Evolutionary conservation across 1,140 invertebrate genomes (phyloP), one percentile per base, ranked within the genome.

Genomic region (Mya arenaria): DNA sequence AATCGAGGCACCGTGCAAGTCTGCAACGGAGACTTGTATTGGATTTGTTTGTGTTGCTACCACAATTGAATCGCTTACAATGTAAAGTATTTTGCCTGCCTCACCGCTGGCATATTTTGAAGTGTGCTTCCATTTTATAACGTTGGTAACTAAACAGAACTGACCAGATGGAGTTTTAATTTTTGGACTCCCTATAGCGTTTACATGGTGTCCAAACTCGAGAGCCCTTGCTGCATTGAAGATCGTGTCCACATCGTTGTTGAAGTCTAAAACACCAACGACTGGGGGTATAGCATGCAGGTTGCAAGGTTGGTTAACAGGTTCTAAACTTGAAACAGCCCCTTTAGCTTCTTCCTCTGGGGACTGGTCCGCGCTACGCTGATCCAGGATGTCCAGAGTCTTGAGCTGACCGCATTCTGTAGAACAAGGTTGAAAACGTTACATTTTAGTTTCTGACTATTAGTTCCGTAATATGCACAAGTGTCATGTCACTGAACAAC

Each of bases 291-390:
- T 74, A 17, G 79, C 74, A 63, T 87, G 44, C 25, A 88, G 55
- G n/a, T n/a, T n/a, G n/a, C n/a, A n/a, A n/a, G n/a, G n/a, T n/a
- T n/a, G n/a, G n/a, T n/a, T n/a, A n/a, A n/a, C n/a, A n/a, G n/a
- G n/a, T n/a, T n/a, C n/a, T n/a, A n/a, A n/a, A n/a, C n/a, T n/a
- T n/a, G n/a, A n/a, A n/a, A n/a, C n/a, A n/a, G n/a, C n/a, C n/a
- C n/a, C n/a, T n/a, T n/a, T n/a, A n/a, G n/a, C n/a, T n/a, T n/a
- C n/a, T n/a, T n/a, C n/a, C n/a, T n/a, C n/a, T n/a, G n/a, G n/a
- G n/a, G 96, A 96, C 17, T 97, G 94, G 84, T 96, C 95, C 0
- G 97, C 97, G 3, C 97, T 97, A 0, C 96, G 95, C 1, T 96
- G 95, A 65, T 98, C 92, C 8, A 99, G 95, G 0, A 97, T 94